Evolutionary conservation across 2,797 vertebrate genomes (phyloP), one percentile per base, ranked within the genome.

Genomic region (Cercopithecus hamlyni): DNA sequence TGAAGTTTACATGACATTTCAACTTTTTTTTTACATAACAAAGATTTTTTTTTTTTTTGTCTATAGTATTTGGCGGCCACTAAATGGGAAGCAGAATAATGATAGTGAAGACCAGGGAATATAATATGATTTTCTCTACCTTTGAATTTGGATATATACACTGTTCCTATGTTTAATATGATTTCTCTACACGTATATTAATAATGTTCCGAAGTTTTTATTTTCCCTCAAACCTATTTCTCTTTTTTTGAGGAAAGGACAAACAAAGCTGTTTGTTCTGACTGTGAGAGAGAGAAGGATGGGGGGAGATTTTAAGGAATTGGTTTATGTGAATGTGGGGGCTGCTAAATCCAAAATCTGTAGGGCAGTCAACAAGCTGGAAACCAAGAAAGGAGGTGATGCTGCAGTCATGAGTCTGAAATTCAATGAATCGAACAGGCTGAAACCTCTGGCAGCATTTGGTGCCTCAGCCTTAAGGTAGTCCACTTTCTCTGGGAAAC

Each of bases 401-500:
- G 12, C 9, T 41, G 20, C 4, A 9, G 7, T 27, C 45, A 7
- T 17, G 24, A 43, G 20, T 61, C 50, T 72, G 48, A 84, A 96
- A 93, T 45, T 13, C 22, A 77, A 7, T 48, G 57, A 73, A 17
- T 52, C 72, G 45, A 15, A 43, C 27, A 73, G 26, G 61, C 43
- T 90, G 19, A 13, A 89, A 70, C 27, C 17, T 93, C 61, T 55
- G 9, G 75, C 15, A 73, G 6, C n/a, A 80, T 81, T 79, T 81
- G 39, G 76, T 82, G 30, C 45, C 45, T 26, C 8, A 43, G 36
- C 61, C 24, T 72, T 43, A 26, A 85, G 2, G 15, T 11, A 88
- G 55, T 82, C 45, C 85, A 73, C 64, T n/a, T 77, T 77, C n/a
- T 85, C 88, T 41, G 14, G n/a, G n/a, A 85, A 41, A 88, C 4